Base-by-base conservation (phyloP, 64 coral and sea anemone genomes). In the Montipora cactus region DNA sequence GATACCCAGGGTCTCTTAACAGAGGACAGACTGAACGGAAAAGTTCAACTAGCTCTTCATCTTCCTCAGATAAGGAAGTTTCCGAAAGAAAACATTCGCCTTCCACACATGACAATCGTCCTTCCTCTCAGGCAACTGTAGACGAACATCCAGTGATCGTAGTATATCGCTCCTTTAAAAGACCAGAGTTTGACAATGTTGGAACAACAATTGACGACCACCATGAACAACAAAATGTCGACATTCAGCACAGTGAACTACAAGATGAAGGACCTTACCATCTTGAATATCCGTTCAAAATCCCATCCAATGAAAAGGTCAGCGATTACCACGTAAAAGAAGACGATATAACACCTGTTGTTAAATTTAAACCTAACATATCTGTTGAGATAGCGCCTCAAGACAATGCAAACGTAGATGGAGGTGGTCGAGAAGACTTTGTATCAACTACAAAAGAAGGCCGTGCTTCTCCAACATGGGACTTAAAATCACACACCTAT, bases 91-190 rank as follows among this genome's bases (percentile, higher is more conserved):
- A 81, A 13, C 16, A 21, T 22, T 61, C 22, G 20, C 25, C 79
- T 25, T 44, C 53, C 21, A 44, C 79, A 10, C 23, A 82, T 13
- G 66, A 71, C 18, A 23, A 8, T 10, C 16, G 67, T 23, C 8
- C 44, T 19, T 14, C 11, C 47, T 22, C 66, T 51, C 81, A 84
- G 9, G 59, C 20, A 70, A 28, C 19, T 10, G 66, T 72, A 67
- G 2, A 70, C 22, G 82, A 86, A 51, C 7, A 49, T 20, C 46
- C 82, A 8, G 11, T 86, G 8, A 19, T 86, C 0, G 46, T 86
- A 19, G 66, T 86, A 49, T 71, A 62, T 86, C 82, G 82, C n/a
- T 86, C 64, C 64, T 20, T 86, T 10, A 86, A 72, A 50, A 86
- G 66, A 51, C 62, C 59, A 9, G 14, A 10, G 16, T 44, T 44